These are phyloP conservation scores for Xanthorhoe spadicearia DNA, from an alignment of 2,888 invertebrate genomes.

Conservation along the genomic window DNA sequence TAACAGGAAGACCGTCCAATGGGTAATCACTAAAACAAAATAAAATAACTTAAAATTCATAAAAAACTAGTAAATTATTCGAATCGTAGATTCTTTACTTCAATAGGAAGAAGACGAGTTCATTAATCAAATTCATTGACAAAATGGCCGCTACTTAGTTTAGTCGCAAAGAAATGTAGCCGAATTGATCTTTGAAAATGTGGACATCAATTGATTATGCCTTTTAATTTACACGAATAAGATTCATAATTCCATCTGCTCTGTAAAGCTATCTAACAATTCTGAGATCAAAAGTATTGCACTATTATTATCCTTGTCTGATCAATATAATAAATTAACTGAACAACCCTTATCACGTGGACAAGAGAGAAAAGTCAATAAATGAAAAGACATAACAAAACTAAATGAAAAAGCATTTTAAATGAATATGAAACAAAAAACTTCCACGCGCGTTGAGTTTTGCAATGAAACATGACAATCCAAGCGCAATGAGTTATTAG, in stretches of 20 bases:
- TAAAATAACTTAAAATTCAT: conserved; percentile 30
- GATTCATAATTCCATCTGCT: not conserved
- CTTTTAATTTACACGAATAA: not conserved
- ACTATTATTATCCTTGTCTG: not conserved
- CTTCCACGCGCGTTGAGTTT: conserved; percentile 14
- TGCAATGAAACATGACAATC: conserved; percentile 36
- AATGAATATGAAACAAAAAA: not conserved
- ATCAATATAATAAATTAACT: not conserved
- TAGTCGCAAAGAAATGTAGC: not conserved
- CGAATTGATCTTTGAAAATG: not conserved
- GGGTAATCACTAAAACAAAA: conserved; percentile 44
- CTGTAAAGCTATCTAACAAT: not conserved
- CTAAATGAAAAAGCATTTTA: not conserved
- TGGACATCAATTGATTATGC: not conserved
- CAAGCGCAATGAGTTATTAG: conserved; percentile 21
- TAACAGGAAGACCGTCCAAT: conserved; percentile 41
- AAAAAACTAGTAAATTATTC: conserved; percentile 8
- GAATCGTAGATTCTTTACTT: conserved; percentile 20
- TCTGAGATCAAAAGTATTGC: not conserved
- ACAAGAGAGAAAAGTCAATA: not conserved
- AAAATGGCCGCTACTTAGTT: not conserved
- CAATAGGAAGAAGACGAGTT: conserved; percentile 14
- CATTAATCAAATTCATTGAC: not conserved
- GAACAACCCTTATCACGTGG: not conserved
- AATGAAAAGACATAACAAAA: not conserved